A percentile compares a stretch with the other conserved stretches of the same genome.
phyloP scores from a whole-genome alignment of 2,113 vertebrate genomes.

The Myrmecophaga tridactyla region DNA sequence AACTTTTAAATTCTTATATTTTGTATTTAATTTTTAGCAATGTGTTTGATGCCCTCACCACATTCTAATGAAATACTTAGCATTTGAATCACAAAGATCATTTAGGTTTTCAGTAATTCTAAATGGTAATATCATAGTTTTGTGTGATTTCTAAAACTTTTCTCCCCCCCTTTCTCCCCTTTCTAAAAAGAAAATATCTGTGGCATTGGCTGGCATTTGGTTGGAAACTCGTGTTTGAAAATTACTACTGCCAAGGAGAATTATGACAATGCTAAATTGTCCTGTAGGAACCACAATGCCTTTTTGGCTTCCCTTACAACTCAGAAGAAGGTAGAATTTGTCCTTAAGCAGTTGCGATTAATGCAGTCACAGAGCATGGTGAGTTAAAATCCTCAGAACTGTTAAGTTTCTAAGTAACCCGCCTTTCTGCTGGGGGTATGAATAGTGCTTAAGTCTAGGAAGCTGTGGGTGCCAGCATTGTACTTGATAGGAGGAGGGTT shows the following conservation, averaged over 20 bases:
- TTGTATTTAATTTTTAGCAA: not conserved
- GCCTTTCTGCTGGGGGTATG: not conserved
- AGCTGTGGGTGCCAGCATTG: not conserved
- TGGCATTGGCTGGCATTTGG: slow-evolving; percentile 94
- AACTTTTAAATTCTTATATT: not conserved
- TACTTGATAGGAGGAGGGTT: not conserved
- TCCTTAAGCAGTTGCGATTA: slow-evolving; percentile 94
- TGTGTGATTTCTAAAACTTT: slow-evolving; percentile 48
- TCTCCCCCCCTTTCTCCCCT: not conserved
- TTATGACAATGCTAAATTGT: slow-evolving; percentile 95
- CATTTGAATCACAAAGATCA: not conserved
- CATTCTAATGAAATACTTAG: not conserved
- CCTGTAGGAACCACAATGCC: slow-evolving; percentile 91
- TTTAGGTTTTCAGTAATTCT: slow-evolving; percentile 23
- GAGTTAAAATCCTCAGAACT: slow-evolving; percentile 71
- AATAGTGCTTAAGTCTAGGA: not conserved
- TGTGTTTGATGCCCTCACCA: not conserved
- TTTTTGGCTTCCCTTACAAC: slow-evolving; percentile 95
- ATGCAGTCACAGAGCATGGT: slow-evolving; percentile 91
- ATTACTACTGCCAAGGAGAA: slow-evolving; percentile 92
- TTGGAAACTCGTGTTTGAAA: slow-evolving; percentile 95
- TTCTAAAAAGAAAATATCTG: slow-evolving; percentile 92
- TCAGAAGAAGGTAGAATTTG: slow-evolving; percentile 96
- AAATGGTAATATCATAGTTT: not conserved
- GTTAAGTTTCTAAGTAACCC: not conserved